Base-by-base conservation (phyloP, 2,888 invertebrate species). In the Ametastegia equiseti region DNA sequence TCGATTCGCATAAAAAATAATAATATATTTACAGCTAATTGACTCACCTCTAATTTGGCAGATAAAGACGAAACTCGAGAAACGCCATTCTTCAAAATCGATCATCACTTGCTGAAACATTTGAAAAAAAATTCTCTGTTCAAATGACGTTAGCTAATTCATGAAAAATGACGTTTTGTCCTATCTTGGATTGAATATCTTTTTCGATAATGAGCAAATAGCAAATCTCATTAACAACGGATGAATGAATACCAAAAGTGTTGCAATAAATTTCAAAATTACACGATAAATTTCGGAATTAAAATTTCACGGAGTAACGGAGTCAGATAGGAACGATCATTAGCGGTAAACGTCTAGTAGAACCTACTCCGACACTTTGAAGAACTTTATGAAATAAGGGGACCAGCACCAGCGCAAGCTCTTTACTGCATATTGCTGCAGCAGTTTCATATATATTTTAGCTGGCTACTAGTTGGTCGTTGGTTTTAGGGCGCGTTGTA, bases 341-440 rank as follows among this genome's bases (percentile, higher is more conserved):
- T 45, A 71, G 71, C 47, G 71, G 39, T 45, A 45, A 71, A 45
- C 71, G 45, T 47, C n/a, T n/a, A 30, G 45, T 15, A 9, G 15
- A 45, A 15, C 23, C 27, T 27, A 47, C 71, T 71, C 47, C 27
- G 15, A 71, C 71, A 47, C 6, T 71, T 6, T 19, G 71, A 71
- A 71, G 6, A 30, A 45, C 30, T n/a, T 71, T 45, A n/a, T 30
- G 71, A 30, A 75, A 75, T 54, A 75, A 75, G 50, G 75, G 75
- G 15, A 19, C 19, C 15, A 36, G 47, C 11, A 69, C 39, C n/a
- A 6, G 84, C 83, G 79, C 81, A 83, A n/a, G 82, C 84, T 84
- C 84, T 86, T 85, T 86, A 85, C 86, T 86, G 86, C 85, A 86
- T 86, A 86, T 86, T 86, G 86, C 85, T 82, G 85, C 85, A n/a